Base-by-base conservation (phyloP, 2,888 invertebrate genomes). In the Cantharis rustica region DNA sequence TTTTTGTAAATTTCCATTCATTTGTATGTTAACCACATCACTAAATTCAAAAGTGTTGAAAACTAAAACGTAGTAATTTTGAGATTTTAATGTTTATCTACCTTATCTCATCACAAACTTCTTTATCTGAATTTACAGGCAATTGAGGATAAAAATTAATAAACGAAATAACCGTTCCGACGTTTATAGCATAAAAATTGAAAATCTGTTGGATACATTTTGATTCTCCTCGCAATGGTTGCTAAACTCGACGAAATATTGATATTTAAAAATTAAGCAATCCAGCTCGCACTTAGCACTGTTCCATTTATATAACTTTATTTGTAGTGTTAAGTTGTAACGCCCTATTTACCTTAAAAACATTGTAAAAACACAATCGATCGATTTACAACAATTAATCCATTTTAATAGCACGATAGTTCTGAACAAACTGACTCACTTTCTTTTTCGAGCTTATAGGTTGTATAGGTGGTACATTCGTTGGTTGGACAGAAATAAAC, bases 401-500 rank as follows among this genome's bases (percentile, higher is more conserved):
- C 64, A 20, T 20, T 27, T 72, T 64, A 72, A 31, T 31, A 69
- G 16, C 47, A 69, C 75, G 72, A 31, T 70, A 66, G 71, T 64
- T 26, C 70, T 69, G 63, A 69, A 66, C 69, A 70, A 47, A 82
- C 81, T 82, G 81, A 84, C 82, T 81, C 82, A 84, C 82, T 83
- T 85, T 83, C 85, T 84, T 85, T 85, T 83, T 80, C 78, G 83
- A 82, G 80, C 84, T 31, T 31, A 26, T 26, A 31, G 31, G 31
- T 31, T 81, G 82, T 64, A 64, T 64, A 64, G 64, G 64, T 64
- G 64, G 31, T 64, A 64, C 64, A 64, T 64, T 64, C 84, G 82
- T 79, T 81, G 81, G 81, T 75, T 80, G 81, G 82, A 82, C 84
- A 82, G 83, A 86, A 86, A 86, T 86, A 86, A 64, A 85, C 83